Conservation (phyloP, 2,888 invertebrate genomes). For the Sinohyriopsis cumingii region DNA sequence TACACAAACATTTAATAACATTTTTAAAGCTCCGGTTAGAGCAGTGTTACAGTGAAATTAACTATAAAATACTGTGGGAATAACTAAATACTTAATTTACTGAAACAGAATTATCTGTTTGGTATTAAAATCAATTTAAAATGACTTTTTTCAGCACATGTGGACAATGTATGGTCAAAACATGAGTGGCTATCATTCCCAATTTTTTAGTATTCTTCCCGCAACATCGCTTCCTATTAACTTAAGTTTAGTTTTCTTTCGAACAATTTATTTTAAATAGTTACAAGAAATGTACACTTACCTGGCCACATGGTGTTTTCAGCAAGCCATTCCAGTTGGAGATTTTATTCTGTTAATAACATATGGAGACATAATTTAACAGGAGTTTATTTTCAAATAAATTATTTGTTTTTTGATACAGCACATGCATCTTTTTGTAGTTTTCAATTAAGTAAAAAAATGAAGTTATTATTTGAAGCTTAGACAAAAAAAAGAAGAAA, state of each 20-base stretch:
- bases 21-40: too few relatives aligned
- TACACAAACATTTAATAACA: too few relatives aligned
- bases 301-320: conserved; percentile 66
- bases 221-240: too few relatives aligned
- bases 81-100: too few relatives aligned
- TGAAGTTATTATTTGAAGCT: too few relatives aligned
- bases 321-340: conserved; percentile 67
- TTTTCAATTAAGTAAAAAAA: too few relatives aligned
- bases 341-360: conserved; percentile 57
- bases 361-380: not conserved
- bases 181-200: not conserved
- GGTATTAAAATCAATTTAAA: not conserved
- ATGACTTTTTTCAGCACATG: not conserved
- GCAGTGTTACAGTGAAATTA: too few relatives aligned
- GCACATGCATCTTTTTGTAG: too few relatives aligned
- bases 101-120: too few relatives aligned
- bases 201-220: too few relatives aligned
- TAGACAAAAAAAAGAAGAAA: not conserved
- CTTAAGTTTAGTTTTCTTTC: not conserved
- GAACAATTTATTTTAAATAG: not conserved
- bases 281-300: conserved; percentile 18
- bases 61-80: too few relatives aligned
- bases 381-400: not conserved
- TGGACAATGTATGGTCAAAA: not conserved
- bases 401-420: too few relatives aligned